A percentile compares a stretch with the other conserved stretches of the same genome.
phyloP scores from a whole-genome alignment of 1,140 invertebrate genomes.

The Nasonia vitripennis region DNA sequence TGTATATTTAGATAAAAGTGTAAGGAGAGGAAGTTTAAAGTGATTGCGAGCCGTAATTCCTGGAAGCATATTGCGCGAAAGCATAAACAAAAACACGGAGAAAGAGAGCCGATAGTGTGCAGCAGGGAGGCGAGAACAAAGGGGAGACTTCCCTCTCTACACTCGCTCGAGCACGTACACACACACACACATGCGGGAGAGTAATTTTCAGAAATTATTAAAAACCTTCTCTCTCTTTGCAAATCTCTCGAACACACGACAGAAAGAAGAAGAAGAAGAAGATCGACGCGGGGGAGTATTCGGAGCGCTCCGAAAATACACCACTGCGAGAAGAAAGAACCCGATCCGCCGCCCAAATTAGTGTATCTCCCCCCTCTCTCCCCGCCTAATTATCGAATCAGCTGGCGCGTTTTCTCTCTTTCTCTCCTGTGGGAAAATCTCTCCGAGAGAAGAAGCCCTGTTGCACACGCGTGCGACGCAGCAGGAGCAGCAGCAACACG shows the following conservation, averaged over 20 bases:
- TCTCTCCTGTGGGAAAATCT: background rate
- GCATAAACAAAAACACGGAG: constrained; percentile 29
- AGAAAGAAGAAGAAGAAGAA: background rate
- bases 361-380: background rate
- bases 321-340: background rate
- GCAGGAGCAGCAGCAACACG: constrained; percentile 15
- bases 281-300: background rate
- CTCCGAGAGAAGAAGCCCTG: background rate
- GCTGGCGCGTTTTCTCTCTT: constrained; percentile 16
- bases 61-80: constrained; percentile 18
- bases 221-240: background rate
- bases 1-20: background rate
- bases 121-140: background rate
- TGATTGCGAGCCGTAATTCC: background rate
- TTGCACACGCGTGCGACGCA: constrained; percentile 52
- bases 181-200: background rate
- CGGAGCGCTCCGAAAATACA: background rate
- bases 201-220: background rate
- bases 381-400: constrained; percentile 9
- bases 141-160: background rate
- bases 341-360: background rate
- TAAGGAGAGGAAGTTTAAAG: constrained; percentile 3
- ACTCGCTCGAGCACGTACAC: background rate
- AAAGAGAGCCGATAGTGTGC: background rate
- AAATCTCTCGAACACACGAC: background rate